Evolutionary conservation across 2,113 vertebrate species (phyloP).

Genomic region (Paralichthys olivaceus): DNA sequence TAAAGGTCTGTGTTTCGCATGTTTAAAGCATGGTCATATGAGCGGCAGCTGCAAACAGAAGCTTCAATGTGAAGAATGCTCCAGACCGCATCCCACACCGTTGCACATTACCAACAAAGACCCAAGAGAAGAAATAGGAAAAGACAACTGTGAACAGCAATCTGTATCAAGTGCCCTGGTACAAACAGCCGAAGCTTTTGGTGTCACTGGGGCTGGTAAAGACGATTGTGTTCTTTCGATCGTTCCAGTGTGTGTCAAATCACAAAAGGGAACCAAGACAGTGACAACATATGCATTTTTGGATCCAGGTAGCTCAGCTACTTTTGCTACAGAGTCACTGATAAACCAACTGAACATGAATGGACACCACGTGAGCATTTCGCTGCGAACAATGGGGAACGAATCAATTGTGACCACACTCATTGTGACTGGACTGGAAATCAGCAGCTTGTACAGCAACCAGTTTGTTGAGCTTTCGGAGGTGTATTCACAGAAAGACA

Average conservation of each 20-base stretch:
- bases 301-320: conserved; percentile 37
- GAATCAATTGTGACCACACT: conserved; percentile 7
- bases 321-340: conserved; percentile 33
- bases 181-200: not conserved
- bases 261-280: conserved; percentile 35
- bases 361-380: conserved; percentile 39
- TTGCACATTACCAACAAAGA: conserved; percentile 1
- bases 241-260: conserved; percentile 35
- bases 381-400: conserved; percentile 24
- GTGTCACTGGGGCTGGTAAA: conserved; percentile 26
- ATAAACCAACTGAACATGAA: conserved; percentile 35
- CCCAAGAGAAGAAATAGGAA: conserved; percentile 7
- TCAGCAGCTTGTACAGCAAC: conserved; percentile 19
- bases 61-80: not conserved
- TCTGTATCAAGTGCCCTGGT: conserved; percentile 15
- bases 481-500: conserved; percentile 36
- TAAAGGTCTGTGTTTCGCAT: not conserved
- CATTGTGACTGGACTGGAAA: conserved; percentile 29
- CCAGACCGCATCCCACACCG: not conserved
- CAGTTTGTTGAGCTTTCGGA: conserved; percentile 45
- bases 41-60: not conserved
- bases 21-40: not conserved
- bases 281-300: conserved; percentile 37
- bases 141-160: conserved; percentile 13
- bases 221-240: conserved; percentile 36